These are phyloP conservation scores for Pogonocichla stellata DNA, from an alignment of 2,113 vertebrate genomes.

Conservation along the genomic window DNA sequence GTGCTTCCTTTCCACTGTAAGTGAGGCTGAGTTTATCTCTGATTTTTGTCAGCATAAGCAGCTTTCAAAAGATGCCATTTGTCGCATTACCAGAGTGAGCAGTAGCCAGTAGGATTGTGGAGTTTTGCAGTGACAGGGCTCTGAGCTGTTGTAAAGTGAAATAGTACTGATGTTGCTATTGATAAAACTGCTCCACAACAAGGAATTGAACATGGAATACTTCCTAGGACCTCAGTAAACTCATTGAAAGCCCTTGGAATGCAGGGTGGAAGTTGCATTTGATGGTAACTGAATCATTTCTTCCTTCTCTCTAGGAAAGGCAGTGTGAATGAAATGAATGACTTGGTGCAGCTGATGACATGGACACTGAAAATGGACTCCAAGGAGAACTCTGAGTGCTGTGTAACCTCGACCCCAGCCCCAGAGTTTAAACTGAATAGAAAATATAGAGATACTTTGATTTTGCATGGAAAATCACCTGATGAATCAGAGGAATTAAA, in stretches of 20 bases:
- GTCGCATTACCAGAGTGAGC: background rate
- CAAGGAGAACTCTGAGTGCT: constrained; percentile 66
- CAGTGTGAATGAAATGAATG: constrained; percentile 85
- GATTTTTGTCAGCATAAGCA: background rate
- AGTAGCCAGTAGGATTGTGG: background rate
- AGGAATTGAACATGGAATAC: background rate
- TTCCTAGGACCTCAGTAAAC: background rate
- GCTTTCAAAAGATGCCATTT: background rate
- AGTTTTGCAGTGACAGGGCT: background rate
- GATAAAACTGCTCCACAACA: background rate
- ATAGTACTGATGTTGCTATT: background rate
- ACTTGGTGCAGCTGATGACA: constrained; percentile 94
- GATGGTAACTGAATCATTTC: background rate
- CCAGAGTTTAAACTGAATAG: constrained; percentile 87
- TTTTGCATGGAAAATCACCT: constrained; percentile 87
- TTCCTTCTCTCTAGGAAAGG: constrained; percentile 74
- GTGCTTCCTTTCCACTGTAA: background rate
- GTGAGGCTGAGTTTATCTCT: background rate
- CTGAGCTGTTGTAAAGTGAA: background rate
- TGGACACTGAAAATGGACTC: constrained; percentile 87
- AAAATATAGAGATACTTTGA: constrained; percentile 90
- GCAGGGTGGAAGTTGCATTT: background rate
- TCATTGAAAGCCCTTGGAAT: background rate
- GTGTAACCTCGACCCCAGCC: constrained; percentile 36
- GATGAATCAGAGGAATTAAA: constrained; percentile 77